Base-by-base conservation (phyloP, 2,888 invertebrate genomes). In the Lampropteryx suffumata region DNA sequence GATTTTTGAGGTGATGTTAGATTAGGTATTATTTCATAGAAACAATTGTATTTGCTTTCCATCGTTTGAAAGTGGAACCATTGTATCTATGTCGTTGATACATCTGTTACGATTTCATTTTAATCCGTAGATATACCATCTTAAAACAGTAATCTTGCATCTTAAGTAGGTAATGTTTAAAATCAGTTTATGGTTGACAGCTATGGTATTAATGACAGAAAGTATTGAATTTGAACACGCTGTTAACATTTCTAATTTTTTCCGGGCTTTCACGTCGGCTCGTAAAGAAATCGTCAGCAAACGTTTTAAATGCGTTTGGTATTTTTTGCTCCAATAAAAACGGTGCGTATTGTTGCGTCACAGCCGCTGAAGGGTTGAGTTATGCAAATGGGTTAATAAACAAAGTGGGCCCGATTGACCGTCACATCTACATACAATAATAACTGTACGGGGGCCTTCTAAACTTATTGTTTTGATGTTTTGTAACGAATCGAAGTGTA, bases 351-450 rank as follows among this genome's bases (percentile, higher is more conserved):
- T 61, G 61, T 62, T 60, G 65, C 70, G 69, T 74, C 74, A 69
- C 76, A 66, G 73, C 62, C 59, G 64, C 69, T 62, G 71, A 81
- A 86, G 87, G 87, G 87, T 83, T 85, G 80, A 87, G 69, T 81
- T 87, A 89, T 88, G 88, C 86, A 88, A 88, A 89, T 85, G 78
- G 75, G 72, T 65, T 69, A 65, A 75, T 76, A 77, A 79, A 85
- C 82, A 78, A 73, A 79, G 67, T 68, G 67, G 66, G 68, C 62
- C 69, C 69, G 69, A 72, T 73, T 67, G 71, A 61, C 64, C 67
- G 62, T 65, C 45, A 34, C 61, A 64, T 66, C 63, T 65, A 64
- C 69, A 64, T 69, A 71, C 69, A 71, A 72, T 68, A 66, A 57
- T 61, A 61, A 61, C 57, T 57, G 65, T 57, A 67, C 59, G 63